Evolutionary conservation across 2,113 vertebrate species (phyloP).

Genomic region (Naja naja): DNA sequence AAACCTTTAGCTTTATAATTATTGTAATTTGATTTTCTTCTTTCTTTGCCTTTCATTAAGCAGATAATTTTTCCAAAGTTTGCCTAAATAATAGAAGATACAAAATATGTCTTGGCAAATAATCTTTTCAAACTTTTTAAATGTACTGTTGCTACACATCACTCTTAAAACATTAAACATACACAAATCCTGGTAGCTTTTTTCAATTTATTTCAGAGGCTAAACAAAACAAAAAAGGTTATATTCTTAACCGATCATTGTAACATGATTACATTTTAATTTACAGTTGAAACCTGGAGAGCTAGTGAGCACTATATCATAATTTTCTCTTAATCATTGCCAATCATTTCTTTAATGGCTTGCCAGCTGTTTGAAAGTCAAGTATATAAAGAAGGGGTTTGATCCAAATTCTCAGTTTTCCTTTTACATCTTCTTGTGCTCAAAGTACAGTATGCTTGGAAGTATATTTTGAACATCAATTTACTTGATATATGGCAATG

Average conservation of each 20-base stretch:
- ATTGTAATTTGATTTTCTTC: conserved; percentile 61
- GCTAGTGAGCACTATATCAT: conserved; percentile 10
- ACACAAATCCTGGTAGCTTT: neutral
- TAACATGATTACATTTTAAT: conserved; percentile 26
- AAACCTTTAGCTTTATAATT: conserved; percentile 66
- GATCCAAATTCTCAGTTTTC: conserved; percentile 37
- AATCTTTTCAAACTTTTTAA: conserved; percentile 35
- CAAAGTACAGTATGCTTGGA: conserved; percentile 29
- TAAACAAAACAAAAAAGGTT: neutral
- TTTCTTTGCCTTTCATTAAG: conserved; percentile 30
- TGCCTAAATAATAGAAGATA: conserved; percentile 22
- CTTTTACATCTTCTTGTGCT: conserved; percentile 24
- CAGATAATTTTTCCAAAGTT: conserved; percentile 24
- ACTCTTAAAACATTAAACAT: conserved; percentile 8
- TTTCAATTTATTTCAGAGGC: neutral
- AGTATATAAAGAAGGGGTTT: conserved; percentile 4
- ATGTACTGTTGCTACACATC: conserved; percentile 1
- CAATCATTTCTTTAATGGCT: conserved; percentile 28
- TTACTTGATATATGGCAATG: neutral
- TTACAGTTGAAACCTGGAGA: conserved; percentile 37
- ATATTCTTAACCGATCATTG: conserved; percentile 5
- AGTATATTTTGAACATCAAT: conserved; percentile 54
- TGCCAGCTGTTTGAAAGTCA: conserved; percentile 32
- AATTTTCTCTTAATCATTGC: conserved; percentile 5
- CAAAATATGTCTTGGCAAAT: conserved; percentile 33